Evolutionary conservation across 2,888 invertebrate genomes (phyloP), one percentile per base, ranked within the genome.

Genomic region (Temnothorax unifasciatus): DNA sequence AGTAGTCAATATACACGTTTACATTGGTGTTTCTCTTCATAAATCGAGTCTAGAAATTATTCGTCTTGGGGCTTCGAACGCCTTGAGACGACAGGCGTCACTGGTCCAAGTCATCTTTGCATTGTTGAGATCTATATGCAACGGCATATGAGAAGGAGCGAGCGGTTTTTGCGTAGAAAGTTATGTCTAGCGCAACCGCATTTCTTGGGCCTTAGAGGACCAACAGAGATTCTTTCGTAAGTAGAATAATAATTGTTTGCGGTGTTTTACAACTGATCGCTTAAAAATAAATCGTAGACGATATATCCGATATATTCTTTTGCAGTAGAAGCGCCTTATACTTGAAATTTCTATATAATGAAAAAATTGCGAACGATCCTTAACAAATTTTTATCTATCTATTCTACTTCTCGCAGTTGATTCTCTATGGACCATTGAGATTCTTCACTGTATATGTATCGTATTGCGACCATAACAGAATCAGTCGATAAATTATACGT

Each of bases 11-110:
- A 29, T 69, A 89, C 83, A 87, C 86, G 85, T 38, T 6, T 82
- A 79, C 13, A 90, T 90, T 90, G 90, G 90, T 90, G 90, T 90
- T 90, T 85, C 76, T 63, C 77, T 90, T 86, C 52, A 82, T 54
- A 68, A 5, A 1, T 41, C 0, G 82, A 86, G 74, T 87, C 85
- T 86, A 87, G 66, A 85, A 75, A 88, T 85, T 77, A 84, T 83
- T 59, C 74, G 75, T 85, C 74, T 83, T 52, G 66, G 18, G 61
- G 83, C 66, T 47, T 82, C 64, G 64, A 76, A 64, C 84, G 63
- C 86, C 82, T 75, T 34, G 54, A 85, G 74, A 85, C 74, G 59
- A 74, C 54, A 69, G 81, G 85, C 75, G 63, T 68, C 75, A 59
- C 83, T 89, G 85, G 85, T 89, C 87, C 86, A 85, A 71, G 84